Conservation (phyloP, 2,888 invertebrate genomes). For the Escarpia spicata region DNA sequence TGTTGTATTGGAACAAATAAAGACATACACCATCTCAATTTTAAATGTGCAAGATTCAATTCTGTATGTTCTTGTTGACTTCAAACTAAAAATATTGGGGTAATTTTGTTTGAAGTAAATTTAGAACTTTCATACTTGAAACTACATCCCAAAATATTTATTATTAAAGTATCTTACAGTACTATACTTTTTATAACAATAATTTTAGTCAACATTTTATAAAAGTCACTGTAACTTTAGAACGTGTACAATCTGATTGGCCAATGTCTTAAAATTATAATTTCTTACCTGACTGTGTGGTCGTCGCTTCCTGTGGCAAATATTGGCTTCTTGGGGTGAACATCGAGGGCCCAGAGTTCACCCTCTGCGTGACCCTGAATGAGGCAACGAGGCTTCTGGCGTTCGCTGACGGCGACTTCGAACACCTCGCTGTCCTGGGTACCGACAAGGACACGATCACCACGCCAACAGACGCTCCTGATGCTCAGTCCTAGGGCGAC, state of each 20-base stretch:
- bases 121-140: neutral
- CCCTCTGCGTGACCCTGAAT: constrained; percentile 65
- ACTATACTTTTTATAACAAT: neutral
- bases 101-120: neutral
- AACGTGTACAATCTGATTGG: neutral
- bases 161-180: neutral
- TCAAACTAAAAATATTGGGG: neutral
- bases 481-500: constrained; percentile 54
- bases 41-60: no score
- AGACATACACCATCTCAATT: neutral
- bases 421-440: constrained; percentile 65
- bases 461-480: constrained; percentile 62
- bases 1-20: neutral
- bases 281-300: constrained; percentile 59
- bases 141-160: neutral
- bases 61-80: neutral
- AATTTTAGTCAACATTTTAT: no score
- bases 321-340: constrained; percentile 62
- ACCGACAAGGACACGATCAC: constrained; percentile 59
- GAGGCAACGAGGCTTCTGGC: constrained; percentile 55
- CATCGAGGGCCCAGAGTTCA: constrained; percentile 64
- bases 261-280: neutral
- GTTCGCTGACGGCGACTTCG: constrained; percentile 57
- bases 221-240: no score
- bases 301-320: constrained; percentile 66